phyloP scores from a whole-genome alignment of 2,888 invertebrate species.

The Chymomyza procnemis region DNA sequence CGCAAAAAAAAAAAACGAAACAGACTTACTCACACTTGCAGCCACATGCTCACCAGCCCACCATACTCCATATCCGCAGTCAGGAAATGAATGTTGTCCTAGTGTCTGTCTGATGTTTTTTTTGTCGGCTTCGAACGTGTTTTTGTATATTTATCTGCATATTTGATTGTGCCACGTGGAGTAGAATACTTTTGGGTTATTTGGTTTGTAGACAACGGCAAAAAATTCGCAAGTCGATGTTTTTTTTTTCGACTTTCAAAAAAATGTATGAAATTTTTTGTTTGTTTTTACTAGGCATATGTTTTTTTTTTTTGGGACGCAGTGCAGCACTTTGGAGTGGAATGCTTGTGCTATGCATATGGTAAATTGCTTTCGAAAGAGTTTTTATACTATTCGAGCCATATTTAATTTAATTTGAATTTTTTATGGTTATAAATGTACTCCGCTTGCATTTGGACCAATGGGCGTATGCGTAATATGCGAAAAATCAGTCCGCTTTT shows the following conservation, averaged over 20 bases:
- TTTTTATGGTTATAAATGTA: neutral
- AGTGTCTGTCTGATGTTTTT: constrained; percentile 5
- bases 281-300: neutral
- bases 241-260: neutral
- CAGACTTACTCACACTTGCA: neutral
- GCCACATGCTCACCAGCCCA: neutral
- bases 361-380: neutral
- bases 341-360: neutral
- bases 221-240: neutral
- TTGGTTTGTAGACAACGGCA: neutral
- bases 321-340: neutral
- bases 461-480: no score
- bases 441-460: no score
- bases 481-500: no score
- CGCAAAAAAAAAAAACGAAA: constrained; percentile 18
- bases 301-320: neutral
- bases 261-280: neutral
- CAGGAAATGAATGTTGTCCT: constrained; percentile 39
- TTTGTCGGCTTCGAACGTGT: neutral
- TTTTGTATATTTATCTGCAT: neutral
- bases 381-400: neutral
- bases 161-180: neutral
- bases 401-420: neutral
- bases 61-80: constrained; percentile 23
- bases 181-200: neutral